Base-by-base conservation (phyloP, 2,797 vertebrate genomes). In the Orestias chungarensis region DNA sequence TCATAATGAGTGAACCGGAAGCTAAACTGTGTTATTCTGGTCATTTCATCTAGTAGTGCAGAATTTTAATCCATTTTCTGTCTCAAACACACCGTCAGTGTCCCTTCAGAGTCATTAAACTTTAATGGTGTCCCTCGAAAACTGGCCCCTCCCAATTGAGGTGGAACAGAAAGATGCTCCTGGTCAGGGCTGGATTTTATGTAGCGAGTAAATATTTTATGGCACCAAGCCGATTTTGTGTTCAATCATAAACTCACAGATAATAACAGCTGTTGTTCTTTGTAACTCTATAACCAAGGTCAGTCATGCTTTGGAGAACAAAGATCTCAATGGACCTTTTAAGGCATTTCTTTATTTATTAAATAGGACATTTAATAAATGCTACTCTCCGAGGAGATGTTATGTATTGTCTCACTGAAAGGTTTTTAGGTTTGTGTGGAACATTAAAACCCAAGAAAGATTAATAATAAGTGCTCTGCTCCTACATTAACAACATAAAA, bases 1-100 rank as follows among this genome's bases (percentile, higher is more conserved):
- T 66, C 35, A 68, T 49, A 68, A 66, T 59, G 66, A 74, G 17
- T 75, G 68, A 54, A 52, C 52, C 42, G 31, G 40, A 47, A 66
- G 57, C 69, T 71, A 35, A 68, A 27, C 57, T 65, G 20, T 74
- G 47, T 20, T 23, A 3, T 78, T 68, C 33, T 43, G 49, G n/a
- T 65, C 25, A 40, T 65, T 65, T 57, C 25, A 70, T 75, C 49
- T 54, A n/a, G 46, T 23, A n/a, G 50, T 61, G 66, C 46, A 62
- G 67, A 31, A 65, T 47, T 65, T 75, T 33, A 42, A 55, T 50
- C 50, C 29, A 42, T 29, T 44, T 50, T 25, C 57, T 64, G 59
- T 59, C 50, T 46, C 35, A 42, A 38, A 50, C 43, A 20, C 66
- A 25, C 59, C 29, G 20, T n/a, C 52, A 59, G 20, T 31, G 50